Evolutionary conservation across 2,113 vertebrate species (phyloP), one percentile per base, ranked within the genome.

Genomic region (Strix aluco): DNA sequence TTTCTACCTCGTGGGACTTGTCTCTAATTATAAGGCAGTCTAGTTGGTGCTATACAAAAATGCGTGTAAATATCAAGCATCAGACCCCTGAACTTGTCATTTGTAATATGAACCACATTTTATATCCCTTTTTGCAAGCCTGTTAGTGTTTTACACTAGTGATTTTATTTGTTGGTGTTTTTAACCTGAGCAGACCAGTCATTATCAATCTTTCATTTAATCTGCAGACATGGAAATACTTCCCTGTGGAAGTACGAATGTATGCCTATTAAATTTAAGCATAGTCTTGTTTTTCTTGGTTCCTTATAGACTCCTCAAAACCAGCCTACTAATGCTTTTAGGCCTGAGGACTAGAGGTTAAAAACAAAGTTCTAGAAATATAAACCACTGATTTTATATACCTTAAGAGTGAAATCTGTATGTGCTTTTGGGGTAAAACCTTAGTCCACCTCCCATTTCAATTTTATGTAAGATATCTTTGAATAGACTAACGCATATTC

Each of bases 1-100:
- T 97, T 98, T 98, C 81, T 82, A 93, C 96, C 99, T 98, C 97
- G 59, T 97, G 98, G 98, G 98, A 99, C 73, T 46, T 65, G 44
- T 87, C 94, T 97, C 86, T 98, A 98, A 98, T 99, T 99, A 98
- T 95, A 97, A 98, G 86, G 90, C 89, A 82, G 97, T 79, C 94
- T 88, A 96, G 93, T 88, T 96, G 87, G 95, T 96, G 70, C 87
- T 97, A 89, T 98, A 94, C 94, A 96, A 92, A 97, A 96, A 95
- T 93, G 90, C 95, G 92, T 97, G 97, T 97, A 98, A 98, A 98
- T 98, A 98, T 97, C 94, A 98, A 97, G 86, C 93, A 96, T 42
- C 94, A 96, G 96, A 47, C 67, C 74, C 78, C 91, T 96, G 74
- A 97, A 96, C 96, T 85, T 97, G 95, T 94, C 67, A 81, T 96